Evolutionary conservation across 2,888 invertebrate genomes (phyloP).

Genomic region (Cephus rjabovi): DNA sequence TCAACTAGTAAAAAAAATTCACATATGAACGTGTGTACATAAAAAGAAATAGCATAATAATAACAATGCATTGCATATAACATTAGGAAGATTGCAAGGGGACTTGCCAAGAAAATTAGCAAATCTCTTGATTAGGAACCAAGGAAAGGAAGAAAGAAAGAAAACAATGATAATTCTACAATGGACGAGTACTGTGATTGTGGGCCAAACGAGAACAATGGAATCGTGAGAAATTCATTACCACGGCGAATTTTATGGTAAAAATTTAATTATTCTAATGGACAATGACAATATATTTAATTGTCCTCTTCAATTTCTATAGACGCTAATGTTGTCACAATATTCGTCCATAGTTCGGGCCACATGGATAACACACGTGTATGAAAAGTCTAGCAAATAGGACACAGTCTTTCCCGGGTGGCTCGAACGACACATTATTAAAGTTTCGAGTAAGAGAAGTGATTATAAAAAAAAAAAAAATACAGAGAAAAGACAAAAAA

Average conservation of each 20-base stretch:
- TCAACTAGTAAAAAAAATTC: not conserved
- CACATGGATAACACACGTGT: not conserved
- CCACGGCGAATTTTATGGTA: not conserved
- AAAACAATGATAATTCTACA: not conserved
- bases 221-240: not conserved
- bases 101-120: not conserved
- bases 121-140: not conserved
- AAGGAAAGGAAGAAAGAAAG: not conserved
- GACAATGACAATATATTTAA: not conserved
- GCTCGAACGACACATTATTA: not conserved
- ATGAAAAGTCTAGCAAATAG: not conserved
- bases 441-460: constrained; percentile 10
- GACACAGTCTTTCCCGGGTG: not conserved
- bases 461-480: constrained; percentile 11
- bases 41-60: constrained; percentile 7
- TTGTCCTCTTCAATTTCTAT: not conserved
- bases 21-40: constrained; percentile 22
- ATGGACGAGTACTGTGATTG: not conserved
- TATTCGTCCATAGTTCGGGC: not conserved
- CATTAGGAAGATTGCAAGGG: not conserved
- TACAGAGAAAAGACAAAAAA: constrained; percentile 9
- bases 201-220: not conserved
- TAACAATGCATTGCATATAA: not conserved
- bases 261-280: not conserved
- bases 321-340: not conserved